These are phyloP conservation scores for Drosophila koepferae DNA, from an alignment of 2,888 invertebrate species.

Conservation along the genomic window DNA sequence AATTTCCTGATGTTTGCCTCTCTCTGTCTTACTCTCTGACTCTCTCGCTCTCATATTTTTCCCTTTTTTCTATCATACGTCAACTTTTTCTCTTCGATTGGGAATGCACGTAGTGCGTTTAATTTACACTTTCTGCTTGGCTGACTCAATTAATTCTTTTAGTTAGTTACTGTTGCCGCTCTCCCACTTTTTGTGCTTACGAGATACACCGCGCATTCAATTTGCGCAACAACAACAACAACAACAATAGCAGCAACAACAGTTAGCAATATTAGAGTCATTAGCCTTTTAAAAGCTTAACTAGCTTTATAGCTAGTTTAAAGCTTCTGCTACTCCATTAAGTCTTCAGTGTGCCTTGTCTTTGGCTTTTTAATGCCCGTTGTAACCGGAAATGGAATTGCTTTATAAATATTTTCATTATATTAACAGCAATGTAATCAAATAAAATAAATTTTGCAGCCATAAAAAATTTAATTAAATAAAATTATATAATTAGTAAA, in stretches of 20 bases:
- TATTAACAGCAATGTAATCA: neutral
- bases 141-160: constrained; percentile 78
- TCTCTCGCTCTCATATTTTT: constrained; percentile 5
- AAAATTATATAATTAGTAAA: neutral
- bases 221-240: constrained; percentile 46
- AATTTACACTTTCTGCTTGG: constrained; percentile 77
- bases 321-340: constrained; percentile 35
- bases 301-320: constrained; percentile 39
- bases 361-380: constrained; percentile 7
- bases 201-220: constrained; percentile 24
- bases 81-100: constrained; percentile 34
- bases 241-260: constrained; percentile 22
- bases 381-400: neutral
- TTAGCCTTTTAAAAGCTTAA: constrained; percentile 57
- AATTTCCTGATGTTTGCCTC: constrained; percentile 39
- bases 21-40: constrained; percentile 7
- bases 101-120: constrained; percentile 51
- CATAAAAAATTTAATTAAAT: neutral
- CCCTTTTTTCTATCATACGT: constrained; percentile 17
- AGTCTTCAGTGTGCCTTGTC: constrained; percentile 9
- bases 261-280: constrained; percentile 54
- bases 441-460: neutral
- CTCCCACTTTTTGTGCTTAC: constrained; percentile 55
- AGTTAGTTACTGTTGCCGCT: constrained; percentile 46
- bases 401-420: neutral